Evolutionary conservation across 2,888 invertebrate genomes (phyloP).

Genomic region (Spatulosminthurus flaviceps): DNA sequence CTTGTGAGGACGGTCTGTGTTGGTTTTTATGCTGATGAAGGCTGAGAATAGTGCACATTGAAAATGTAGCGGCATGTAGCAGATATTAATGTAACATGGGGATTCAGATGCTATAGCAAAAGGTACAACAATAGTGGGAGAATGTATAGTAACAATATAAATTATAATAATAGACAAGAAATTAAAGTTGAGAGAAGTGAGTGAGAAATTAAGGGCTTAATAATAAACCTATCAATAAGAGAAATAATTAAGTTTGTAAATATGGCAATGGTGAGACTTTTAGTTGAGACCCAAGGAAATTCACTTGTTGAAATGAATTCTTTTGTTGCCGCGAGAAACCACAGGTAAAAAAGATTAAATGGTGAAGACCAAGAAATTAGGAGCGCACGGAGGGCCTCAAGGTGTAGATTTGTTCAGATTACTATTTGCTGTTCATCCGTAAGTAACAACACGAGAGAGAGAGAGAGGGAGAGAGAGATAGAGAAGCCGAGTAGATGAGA

Average conservation of each 20-base stretch:
- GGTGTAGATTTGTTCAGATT: slow-evolving; percentile 50
- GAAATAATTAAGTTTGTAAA: slow-evolving; percentile 36
- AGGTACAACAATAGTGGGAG: slow-evolving; percentile 5
- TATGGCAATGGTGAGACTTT: slow-evolving; percentile 40
- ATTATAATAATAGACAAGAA: slow-evolving; percentile 34
- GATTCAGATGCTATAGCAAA: not conserved
- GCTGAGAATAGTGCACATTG: too few relatives aligned
- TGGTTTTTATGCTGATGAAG: too few relatives aligned
- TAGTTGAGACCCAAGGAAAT: slow-evolving; percentile 11
- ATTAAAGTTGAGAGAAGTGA: slow-evolving; percentile 34
- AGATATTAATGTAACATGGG: too few relatives aligned
- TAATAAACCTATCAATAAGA: slow-evolving; percentile 45
- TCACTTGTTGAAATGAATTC: slow-evolving; percentile 36
- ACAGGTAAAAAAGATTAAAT: slow-evolving; percentile 24
- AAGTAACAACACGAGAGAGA: not conserved
- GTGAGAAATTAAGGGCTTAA: slow-evolving; percentile 40
- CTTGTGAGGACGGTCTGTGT: too few relatives aligned
- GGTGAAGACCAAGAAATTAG: slow-evolving; percentile 34
- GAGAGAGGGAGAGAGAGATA: not conserved
- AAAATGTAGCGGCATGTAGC: too few relatives aligned
- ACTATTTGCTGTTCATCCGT: slow-evolving; percentile 11
- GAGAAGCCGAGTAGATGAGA: slow-evolving; percentile 7
- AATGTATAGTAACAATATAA: not conserved
- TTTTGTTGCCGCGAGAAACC: slow-evolving; percentile 24
- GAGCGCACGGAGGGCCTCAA: slow-evolving; percentile 46